Percentiles rank a stretch among this genome's conserved stretches.
phyloP scores from a whole-genome alignment of 1,140 invertebrate species.

The Ips typographus region DNA sequence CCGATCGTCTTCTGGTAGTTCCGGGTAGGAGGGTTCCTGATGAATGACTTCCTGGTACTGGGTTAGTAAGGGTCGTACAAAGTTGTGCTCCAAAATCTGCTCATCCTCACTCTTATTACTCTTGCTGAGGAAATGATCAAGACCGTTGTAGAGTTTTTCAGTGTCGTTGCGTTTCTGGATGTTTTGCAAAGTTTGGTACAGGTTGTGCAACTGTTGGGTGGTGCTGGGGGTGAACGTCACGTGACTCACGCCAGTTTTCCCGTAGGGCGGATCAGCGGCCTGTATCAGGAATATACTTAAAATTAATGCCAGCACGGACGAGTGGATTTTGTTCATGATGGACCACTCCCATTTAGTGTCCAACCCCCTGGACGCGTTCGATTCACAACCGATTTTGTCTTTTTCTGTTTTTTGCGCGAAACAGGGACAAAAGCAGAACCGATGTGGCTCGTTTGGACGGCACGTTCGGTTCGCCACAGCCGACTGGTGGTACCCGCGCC shows the following conservation, averaged over 20 bases:
- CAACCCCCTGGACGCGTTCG: background rate
- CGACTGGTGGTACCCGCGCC: conserved; percentile 18
- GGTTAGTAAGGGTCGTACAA: conserved; percentile 46
- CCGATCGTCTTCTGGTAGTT: conserved; percentile 27
- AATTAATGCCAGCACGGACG: conserved; percentile 48
- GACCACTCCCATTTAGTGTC: conserved; percentile 47
- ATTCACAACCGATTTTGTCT: background rate
- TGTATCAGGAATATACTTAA: conserved; percentile 51
- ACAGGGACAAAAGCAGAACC: background rate
- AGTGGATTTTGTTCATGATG: conserved; percentile 52
- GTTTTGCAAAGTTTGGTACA: conserved; percentile 13
- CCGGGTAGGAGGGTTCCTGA: conserved; percentile 35
- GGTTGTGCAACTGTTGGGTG: conserved; percentile 10
- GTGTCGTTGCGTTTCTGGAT: conserved; percentile 17
- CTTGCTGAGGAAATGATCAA: conserved; percentile 41
- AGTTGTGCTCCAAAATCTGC: conserved; percentile 47
- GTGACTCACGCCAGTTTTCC: conserved; percentile 22
- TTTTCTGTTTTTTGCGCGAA: background rate
- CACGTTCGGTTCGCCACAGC: conserved; percentile 17
- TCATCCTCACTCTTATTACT: conserved; percentile 45
- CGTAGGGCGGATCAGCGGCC: conserved; percentile 48
- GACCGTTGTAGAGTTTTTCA: conserved; percentile 33
- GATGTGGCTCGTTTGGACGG: background rate
- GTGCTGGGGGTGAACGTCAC: conserved; percentile 20
- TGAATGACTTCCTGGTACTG: conserved; percentile 44